Evolutionary conservation across 2,113 vertebrate genomes (phyloP).

Genomic region (Brachypteracias leptosomus): DNA sequence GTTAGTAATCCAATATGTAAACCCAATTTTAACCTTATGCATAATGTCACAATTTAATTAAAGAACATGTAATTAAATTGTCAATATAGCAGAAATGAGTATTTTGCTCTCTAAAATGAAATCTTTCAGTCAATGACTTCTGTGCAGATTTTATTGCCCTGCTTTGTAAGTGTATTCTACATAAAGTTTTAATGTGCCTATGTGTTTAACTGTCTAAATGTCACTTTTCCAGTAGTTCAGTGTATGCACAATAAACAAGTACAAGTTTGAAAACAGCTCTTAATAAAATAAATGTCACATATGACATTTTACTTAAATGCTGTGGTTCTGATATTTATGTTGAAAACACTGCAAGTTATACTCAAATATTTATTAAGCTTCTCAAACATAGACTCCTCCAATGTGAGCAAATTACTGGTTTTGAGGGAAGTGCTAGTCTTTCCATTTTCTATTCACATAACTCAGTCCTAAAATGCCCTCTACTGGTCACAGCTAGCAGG

Average conservation of each 20-base stretch:
- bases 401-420: background rate
- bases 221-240: background rate
- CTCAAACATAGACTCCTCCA: background rate
- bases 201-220: background rate
- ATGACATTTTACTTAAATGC: slow-evolving; percentile 20
- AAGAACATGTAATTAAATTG: background rate
- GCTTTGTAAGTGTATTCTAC: background rate
- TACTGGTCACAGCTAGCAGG: slow-evolving; percentile 49
- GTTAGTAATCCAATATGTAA: background rate
- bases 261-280: slow-evolving; percentile 36
- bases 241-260: background rate
- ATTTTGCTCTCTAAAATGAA: background rate
- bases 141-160: background rate
- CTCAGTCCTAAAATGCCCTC: slow-evolving; percentile 68
- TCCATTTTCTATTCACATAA: background rate
- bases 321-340: slow-evolving; percentile 7
- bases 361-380: slow-evolving; percentile 45
- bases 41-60: background rate
- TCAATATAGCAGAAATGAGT: background rate
- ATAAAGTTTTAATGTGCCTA: background rate
- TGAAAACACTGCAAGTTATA: background rate
- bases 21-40: background rate
- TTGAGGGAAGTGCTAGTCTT: background rate
- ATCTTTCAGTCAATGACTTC: background rate
- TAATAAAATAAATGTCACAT: slow-evolving; percentile 22